Conservation (phyloP, 2,113 vertebrate genomes). For the Grammomys surdaster region DNA sequence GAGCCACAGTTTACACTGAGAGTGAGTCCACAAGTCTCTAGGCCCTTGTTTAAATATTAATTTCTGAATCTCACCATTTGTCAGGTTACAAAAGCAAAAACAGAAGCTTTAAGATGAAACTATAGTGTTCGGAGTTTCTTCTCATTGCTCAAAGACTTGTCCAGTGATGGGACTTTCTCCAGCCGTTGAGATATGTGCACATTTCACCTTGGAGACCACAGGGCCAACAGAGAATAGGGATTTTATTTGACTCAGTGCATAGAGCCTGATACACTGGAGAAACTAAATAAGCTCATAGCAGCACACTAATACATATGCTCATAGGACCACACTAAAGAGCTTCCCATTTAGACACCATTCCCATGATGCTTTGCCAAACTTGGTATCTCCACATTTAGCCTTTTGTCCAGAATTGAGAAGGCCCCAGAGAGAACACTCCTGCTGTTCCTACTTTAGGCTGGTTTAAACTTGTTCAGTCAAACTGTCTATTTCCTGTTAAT, state of each 20-base stretch:
- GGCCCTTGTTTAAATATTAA: not conserved
- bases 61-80: not conserved
- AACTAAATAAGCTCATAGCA: not conserved
- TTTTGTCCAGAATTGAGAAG: conserved; percentile 65
- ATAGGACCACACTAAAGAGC: not conserved
- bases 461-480: conserved; percentile 69
- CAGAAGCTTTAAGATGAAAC: conserved; percentile 8
- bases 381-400: conserved; percentile 52
- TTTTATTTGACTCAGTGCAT: not conserved
- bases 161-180: not conserved
- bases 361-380: not conserved
- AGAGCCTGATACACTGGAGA: not conserved
- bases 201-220: not conserved
- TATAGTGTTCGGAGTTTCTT: conserved; percentile 26
- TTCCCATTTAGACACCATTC: conserved; percentile 11
- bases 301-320: not conserved
- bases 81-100: not conserved
- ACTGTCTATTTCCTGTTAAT: conserved; percentile 62
- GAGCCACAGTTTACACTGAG: not conserved
- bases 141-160: not conserved
- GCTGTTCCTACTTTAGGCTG: conserved; percentile 42
- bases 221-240: not conserved
- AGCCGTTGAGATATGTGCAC: not conserved
- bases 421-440: conserved; percentile 44
- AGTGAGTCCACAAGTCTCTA: not conserved